Base-by-base conservation (phyloP, 2,113 vertebrate genomes). In the Todiramphus chloris region DNA sequence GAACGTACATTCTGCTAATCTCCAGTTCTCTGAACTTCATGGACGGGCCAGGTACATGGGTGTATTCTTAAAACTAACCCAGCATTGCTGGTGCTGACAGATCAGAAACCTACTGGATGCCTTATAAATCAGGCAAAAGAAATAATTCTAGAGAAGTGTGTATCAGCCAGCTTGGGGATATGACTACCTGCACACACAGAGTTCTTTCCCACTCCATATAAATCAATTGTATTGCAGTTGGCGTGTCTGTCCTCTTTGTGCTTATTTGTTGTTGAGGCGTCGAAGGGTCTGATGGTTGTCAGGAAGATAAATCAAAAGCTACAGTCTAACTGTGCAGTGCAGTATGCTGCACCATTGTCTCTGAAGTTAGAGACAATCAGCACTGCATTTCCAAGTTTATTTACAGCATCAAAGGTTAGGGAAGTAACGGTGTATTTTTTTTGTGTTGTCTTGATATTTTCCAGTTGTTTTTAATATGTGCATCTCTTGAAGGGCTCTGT, bases 401-500 rank as follows among this genome's bases (percentile, higher is more conserved):
- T 87, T 89, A 82, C 62, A 66, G 16, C 50, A 27, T 68, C 23
- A 24, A 35, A 91, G 46, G 78, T 87, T 93, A 83, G 67, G 50
- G 81, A 94, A 85, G 15, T 0, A 0, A 21, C 16, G n/a, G 44
- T 69, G 51, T 33, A 30, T 84, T 89, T 89, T 93, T 92, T 69
- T 33, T 93, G 89, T 24, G 46, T 35, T 67, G 62, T 55, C 50
- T 94, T 94, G 83, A 43, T 84, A 31, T 89, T 91, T 94, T 94
- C 95, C 89, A 95, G 89, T 73, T 95, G 96, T 21, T 96, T 96
- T 92, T 91, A 92, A 94, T 93, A 87, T 9, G 21, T 87, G 20
- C 50, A 59, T 79, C 53, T 89, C 87, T 89, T 76, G 81, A 90
- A 95, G 50, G 74, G n/a, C 83, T 89, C 58, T 60, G n/a, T 75